Base-by-base conservation (phyloP, 1,140 invertebrate species). In the Tyrophagus putrescentiae region DNA sequence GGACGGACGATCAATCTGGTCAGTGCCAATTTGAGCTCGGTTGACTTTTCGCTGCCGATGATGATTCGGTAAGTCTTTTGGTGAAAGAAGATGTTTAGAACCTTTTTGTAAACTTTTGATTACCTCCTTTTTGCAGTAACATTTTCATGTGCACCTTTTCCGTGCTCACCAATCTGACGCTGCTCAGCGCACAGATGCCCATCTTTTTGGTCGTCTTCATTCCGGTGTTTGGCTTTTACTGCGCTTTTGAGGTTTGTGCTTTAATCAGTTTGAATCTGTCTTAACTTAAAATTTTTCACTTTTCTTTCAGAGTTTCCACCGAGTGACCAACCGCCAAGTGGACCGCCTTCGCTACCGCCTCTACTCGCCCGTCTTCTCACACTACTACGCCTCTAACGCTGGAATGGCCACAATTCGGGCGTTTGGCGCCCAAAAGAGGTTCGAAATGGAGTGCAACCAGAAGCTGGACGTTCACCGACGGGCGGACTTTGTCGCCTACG, bases 401-500 rank as follows among this genome's bases (percentile, higher is more conserved):
- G 80, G 80, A 13, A 70, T 73, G 0, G 66, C 68, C 6, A 74
- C 73, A 5, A 82, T 82, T 34, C 64, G 80, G 60, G 79, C 80
- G 0, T 82, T 72, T 62, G 60, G 67, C 53, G 70, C 69, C 4
- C 62, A 65, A 74, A 64, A 61, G 1, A 65, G 72, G 44, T 83
- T 82, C 64, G 72, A 74, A n/a, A 6, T 74, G 5, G 85, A 91
- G 72, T 90, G 85, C 0, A 86, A 90, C 70, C 74, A 73, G 23
- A 82, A 80, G 71, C 85, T 93, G 39, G 87, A 93, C 73, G 80
- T 82, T 67, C 91, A 92, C 76, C 86, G 91, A 75, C 76, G 84
- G 25, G 88, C 84, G 70, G 88, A 87, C 71, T 91, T 84, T 73
- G 85, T 87, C 1, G 84, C 83, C 66, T 80, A 87, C 61, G 85